Percentiles rank a stretch among this genome's conserved stretches.
phyloP scores from a whole-genome alignment of 2,113 vertebrate species.

The Pelecanus crispus region DNA sequence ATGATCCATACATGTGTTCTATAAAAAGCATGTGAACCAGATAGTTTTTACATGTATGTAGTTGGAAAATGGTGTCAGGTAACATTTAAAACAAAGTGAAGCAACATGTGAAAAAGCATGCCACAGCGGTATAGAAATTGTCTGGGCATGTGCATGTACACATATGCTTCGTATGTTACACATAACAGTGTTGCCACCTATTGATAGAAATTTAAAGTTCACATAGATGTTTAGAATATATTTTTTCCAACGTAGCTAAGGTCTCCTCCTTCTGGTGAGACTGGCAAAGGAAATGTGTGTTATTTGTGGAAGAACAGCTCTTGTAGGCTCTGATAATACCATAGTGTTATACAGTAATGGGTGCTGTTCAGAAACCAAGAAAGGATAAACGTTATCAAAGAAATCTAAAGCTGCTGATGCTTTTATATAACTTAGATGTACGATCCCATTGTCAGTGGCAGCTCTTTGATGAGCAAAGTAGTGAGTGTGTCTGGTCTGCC shows the following conservation, averaged over 20 bases:
- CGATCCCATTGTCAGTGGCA: not conserved
- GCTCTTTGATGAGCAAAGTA: not conserved
- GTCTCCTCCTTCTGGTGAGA: not conserved
- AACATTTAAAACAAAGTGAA: not conserved
- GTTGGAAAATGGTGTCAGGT: not conserved
- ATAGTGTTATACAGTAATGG: not conserved
- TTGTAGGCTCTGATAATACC: not conserved
- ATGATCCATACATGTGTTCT: not conserved
- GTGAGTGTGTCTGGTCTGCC: not conserved
- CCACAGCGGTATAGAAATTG: too few relatives aligned
- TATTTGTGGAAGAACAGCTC: not conserved
- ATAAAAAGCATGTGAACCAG: not conserved
- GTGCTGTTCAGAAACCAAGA: not conserved
- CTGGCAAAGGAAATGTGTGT: not conserved
- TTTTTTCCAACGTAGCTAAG: not conserved
- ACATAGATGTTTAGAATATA: not conserved
- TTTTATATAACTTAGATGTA: not conserved
- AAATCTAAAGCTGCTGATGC: not conserved
- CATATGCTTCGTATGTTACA: not conserved
- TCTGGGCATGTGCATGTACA: not conserved
- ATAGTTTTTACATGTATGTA: not conserved
- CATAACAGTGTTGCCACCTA: constrained; percentile 45
- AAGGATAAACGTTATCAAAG: not conserved
- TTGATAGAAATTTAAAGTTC: constrained; percentile 39
- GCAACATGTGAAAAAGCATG: not conserved